Evolutionary conservation across 2,888 invertebrate species (phyloP), one percentile per base, ranked within the genome.

Genomic region (Sesamia inferens): DNA sequence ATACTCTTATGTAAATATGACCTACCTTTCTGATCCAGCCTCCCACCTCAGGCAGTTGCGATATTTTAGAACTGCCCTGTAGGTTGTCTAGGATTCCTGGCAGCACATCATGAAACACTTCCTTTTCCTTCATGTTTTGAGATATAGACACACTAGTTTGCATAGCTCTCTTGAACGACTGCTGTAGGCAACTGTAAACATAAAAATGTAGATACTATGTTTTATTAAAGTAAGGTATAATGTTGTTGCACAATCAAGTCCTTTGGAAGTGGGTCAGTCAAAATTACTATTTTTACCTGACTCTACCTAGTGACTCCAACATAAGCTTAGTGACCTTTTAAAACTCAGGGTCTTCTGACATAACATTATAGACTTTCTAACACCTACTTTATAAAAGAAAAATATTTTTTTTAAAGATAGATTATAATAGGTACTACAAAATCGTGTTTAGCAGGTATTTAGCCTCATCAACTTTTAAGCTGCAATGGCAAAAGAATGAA

Each of bases 11-110:
- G 31, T 31, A 58, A 31, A n/a, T 64, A 54, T 24, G 11, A 68
- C 58, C 24, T 73, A 94, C 95, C 92, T 91, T 90, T 82, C 90
- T 93, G 19, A 94, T 72, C 95, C 95, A 95, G 70, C 65, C 85
- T 0, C 90, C 90, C 16, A 93, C 87, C 84, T 94, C 93, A 42
- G 95, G 94, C 0, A 93, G 79, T 68, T 92, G 89, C 8, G 90
- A 74, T 68, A 95, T 89, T 75, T 91, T 93, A 4, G 90, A 87
- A 71, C 84, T 91, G 39, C 85, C 83, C 5, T 86, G 81, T 5
- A 95, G 70, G 5, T 92, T 89, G 13, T 93, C 90, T 68, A 94
- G 84, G 39, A 96, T 87, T 62, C 81, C 87, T 0, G 95, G 95
- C 22, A 94, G 85, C 0, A 90, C 88, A 87, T 94, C 93, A 74